Base-by-base conservation (phyloP, 2,888 invertebrate species). In the Conomelus anceps region DNA sequence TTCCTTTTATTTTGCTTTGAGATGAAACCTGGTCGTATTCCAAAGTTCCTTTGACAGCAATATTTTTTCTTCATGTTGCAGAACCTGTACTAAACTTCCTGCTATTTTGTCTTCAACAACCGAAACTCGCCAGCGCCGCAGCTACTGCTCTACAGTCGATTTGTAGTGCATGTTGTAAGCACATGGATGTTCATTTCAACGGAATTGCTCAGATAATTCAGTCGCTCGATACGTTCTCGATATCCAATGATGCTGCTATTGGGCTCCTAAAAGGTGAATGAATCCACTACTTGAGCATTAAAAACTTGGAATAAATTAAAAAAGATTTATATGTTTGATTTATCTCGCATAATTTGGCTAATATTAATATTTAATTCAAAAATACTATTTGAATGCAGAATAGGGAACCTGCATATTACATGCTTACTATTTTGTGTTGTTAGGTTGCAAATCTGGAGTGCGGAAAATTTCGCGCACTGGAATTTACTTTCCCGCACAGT, bases 141-240 rank as follows among this genome's bases (percentile, higher is more conserved):
- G 98, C 98, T 13, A 95, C 95, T 17, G 96, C 98, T 0, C 93
- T 99, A 88, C 97, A 98, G 93, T 97, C 95, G 92, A 97, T 99
- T 91, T 98, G 98, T 93, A 95, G 96, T 88, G 95, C 96, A 22
- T 98, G 98, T 92, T 95, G 96, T 85, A 94, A 95, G 89, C 96
- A 97, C 92, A 98, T 98, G 96, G 94, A 95, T 0, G 93, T 94
- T 20, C 97, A 98, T 93, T 96, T 97, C 89, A 94, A 95, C 41
- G 95, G 96, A 41, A 94, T 98, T 90, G 94, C 98, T 92, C 95
- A 96, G 92, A 96, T 98, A 85, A 95, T 96, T n/a, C 95, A 95
- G 89, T 96, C 95, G 90, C 93, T 96, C 87, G 97, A 97, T 92
- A 95, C 95, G 90, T 96, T 96, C 92, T 94, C 95, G 90, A 96